A percentile compares a stretch with the other conserved stretches of the same genome.
phyloP scores from a whole-genome alignment of 2,888 invertebrate species.

The Endotricha flammealis region DNA sequence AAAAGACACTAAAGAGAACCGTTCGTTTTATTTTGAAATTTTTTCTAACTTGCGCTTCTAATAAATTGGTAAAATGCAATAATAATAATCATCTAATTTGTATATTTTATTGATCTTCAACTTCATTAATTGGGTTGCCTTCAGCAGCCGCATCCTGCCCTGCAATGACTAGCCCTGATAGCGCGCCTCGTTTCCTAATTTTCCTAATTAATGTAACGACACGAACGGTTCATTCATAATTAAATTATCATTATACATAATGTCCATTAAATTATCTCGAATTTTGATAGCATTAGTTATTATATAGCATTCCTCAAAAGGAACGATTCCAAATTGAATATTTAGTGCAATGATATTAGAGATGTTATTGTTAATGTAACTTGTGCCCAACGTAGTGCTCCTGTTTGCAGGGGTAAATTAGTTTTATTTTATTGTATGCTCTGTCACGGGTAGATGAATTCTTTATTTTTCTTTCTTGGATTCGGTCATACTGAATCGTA shows the following conservation, averaged over 20 bases:
- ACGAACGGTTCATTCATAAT: conserved; percentile 1
- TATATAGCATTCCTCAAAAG: conserved; percentile 65
- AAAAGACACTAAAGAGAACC: no score
- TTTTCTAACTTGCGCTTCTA: no score
- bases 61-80: no score
- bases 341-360: conserved; percentile 73
- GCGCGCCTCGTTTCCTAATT: no score
- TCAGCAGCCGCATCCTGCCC: no score
- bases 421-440: conserved; percentile 14
- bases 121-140: no score
- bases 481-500: conserved; percentile 12
- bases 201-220: no score
- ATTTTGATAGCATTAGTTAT: conserved; percentile 60
- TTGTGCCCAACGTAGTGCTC: conserved; percentile 16
- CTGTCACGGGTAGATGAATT: conserved; percentile 26
- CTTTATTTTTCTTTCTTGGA: conserved; percentile 19
- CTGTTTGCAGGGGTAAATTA: conserved; percentile 9
- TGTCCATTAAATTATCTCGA: conserved; percentile 54
- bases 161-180: no score
- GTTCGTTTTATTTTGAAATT: no score
- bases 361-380: conserved; percentile 31
- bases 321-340: conserved; percentile 67
- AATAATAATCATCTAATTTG: no score
- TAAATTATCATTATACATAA: conserved; percentile 20
- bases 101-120: no score